Percentiles rank a stretch among this genome's conserved stretches.
Conservation (phyloP, 1,140 invertebrate species). For the Ostrea denselamellosa region DNA sequence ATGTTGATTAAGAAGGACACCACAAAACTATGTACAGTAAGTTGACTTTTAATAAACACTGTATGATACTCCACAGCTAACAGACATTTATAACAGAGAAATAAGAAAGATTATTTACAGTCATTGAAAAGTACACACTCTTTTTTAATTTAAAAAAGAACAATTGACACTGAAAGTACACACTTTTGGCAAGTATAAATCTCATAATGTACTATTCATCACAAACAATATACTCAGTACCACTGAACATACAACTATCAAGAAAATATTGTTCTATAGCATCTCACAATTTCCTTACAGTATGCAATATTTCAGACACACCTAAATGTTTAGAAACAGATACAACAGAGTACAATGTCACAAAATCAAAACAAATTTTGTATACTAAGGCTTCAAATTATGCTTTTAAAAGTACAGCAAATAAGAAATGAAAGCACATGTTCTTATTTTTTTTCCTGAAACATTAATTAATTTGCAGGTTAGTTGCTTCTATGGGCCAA, state of each 20-base stretch:
- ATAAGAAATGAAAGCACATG: not conserved
- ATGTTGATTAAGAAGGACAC: not conserved
- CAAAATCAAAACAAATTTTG: slow-evolving; percentile 18
- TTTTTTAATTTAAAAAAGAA: not conserved
- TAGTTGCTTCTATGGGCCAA: too few relatives aligned
- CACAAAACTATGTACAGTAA: not conserved
- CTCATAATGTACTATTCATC: slow-evolving; percentile 15
- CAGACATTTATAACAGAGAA: slow-evolving; percentile 1
- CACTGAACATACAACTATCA: not conserved
- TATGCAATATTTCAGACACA: not conserved
- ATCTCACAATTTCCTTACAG: not conserved
- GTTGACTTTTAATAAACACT: slow-evolving; percentile 29
- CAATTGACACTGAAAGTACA: slow-evolving; percentile 13
- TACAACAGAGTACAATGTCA: not conserved
- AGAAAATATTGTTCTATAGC: not conserved
- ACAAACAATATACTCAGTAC: not conserved
- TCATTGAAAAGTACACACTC: slow-evolving; percentile 13
- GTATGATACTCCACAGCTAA: slow-evolving; percentile 29
- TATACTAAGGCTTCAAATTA: not conserved
- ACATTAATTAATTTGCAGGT: too few relatives aligned
- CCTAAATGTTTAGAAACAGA: not conserved
- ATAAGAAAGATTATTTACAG: slow-evolving; percentile 38
- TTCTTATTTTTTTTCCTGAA: not conserved
- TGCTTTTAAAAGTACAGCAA: not conserved
- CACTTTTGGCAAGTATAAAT: slow-evolving; percentile 38